phyloP scores from a whole-genome alignment of 2,113 vertebrate genomes.

The Trochalopteron elliotii region DNA sequence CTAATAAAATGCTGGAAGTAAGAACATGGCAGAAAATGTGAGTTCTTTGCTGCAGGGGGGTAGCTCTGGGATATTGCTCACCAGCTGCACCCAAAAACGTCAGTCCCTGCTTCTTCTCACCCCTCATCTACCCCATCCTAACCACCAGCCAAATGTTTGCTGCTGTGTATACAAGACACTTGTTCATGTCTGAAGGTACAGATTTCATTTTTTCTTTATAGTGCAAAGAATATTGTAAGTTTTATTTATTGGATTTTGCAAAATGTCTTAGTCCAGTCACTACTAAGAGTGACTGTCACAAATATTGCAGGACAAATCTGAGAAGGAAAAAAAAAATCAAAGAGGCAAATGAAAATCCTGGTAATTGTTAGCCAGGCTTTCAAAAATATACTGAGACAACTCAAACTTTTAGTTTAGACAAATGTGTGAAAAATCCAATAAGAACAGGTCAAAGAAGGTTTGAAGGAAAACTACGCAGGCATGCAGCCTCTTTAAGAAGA shows the following conservation, averaged over 20 bases:
- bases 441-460: not conserved
- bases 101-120: not conserved
- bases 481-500: not conserved
- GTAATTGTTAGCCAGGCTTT: not conserved
- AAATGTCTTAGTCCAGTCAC: not conserved
- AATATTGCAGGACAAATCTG: not conserved
- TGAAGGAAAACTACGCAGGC: not conserved
- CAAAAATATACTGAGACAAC: not conserved
- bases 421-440: not conserved
- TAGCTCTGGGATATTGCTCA: not conserved
- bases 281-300: not conserved
- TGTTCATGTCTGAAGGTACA: not conserved
- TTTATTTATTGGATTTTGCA: not conserved
- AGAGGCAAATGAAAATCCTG: not conserved
- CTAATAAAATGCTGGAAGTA: not conserved
- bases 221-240: not conserved
- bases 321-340: not conserved
- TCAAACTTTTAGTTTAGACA: not conserved
- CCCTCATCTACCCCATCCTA: not conserved
- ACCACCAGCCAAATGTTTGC: not conserved
- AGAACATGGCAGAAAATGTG: not conserved
- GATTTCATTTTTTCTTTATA: not conserved
- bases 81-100: fast-evolving
- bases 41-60: not conserved
- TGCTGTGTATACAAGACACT: not conserved